Evolutionary conservation across 1,140 invertebrate species (phyloP), one percentile per base, ranked within the genome.

Genomic region (Tenebrio molitor): DNA sequence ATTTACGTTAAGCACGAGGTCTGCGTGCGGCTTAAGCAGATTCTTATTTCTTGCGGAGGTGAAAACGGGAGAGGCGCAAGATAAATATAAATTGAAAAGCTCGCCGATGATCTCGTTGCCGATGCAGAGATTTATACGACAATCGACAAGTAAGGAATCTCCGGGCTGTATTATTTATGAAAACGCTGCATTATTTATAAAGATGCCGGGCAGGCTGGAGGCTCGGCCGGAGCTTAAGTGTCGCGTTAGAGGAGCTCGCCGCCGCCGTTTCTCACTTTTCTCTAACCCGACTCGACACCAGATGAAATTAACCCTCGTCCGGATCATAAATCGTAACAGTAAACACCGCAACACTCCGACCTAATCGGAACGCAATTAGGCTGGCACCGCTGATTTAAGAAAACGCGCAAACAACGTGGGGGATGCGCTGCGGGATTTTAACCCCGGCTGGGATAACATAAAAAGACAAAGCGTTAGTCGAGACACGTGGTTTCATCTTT

Each of bases 71-170:
- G n/a, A 4, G 6, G 36, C 4, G 36, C 6, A 39, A 12, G 6
- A 53, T 53, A 53, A 53, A 53, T 53, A 23, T 12, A 53, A 23
- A 23, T 53, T 53, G 46, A 23, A 53, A 53, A 53, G 16, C 8
- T 8, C 16, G 17, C 10, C 46, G 8, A 53, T 53, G 46, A 53
- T 53, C 46, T 25, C 19, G 63, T 65, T 41, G 63, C 63, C n/a
- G 29, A 65, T 65, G 63, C 63, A 65, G 41, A 65, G 63, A 65
- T 65, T 65, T 65, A 41, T 65, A 41, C 21, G 23, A 19, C 63
- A 12, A 36, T 39, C 63, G 63, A 41, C 34, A 33, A 33, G 25
- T 17, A 17, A 15, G 17, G 14, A 53, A 23, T 53, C 46, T 15
- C 46, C 7, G 14, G 23, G 19, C 7, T 53, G 5, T 23, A 53